A percentile compares a stretch with the other conserved stretches of the same genome.
phyloP scores from a whole-genome alignment of 2,113 vertebrate genomes.

The Carassius carassius region DNA sequence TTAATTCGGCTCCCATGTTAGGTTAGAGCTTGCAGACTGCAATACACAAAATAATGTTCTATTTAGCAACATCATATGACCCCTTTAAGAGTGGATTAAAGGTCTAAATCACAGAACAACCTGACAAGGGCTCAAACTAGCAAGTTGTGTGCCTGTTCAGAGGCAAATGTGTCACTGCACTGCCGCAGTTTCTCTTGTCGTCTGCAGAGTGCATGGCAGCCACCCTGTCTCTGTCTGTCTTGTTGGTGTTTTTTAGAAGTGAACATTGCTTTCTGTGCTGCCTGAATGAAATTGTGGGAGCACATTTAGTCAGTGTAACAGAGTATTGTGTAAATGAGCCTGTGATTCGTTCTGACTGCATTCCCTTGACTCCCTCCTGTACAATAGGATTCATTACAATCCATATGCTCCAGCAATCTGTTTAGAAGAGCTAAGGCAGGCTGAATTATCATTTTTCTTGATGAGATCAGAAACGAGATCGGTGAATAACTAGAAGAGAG shows the following conservation, averaged over 20 bases:
- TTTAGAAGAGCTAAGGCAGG: slow-evolving; percentile 30
- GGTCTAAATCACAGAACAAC: slow-evolving; percentile 56
- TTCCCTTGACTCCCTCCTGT: slow-evolving; percentile 16
- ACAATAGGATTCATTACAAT: slow-evolving; percentile 31
- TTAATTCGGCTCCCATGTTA: too few species aligned
- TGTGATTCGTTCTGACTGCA: slow-evolving; percentile 21
- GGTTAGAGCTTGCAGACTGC: too few species aligned
- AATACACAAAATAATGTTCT: too few species aligned
- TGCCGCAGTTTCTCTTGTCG: slow-evolving; percentile 8
- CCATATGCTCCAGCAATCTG: slow-evolving; percentile 46
- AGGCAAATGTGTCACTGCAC: not conserved
- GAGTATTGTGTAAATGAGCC: slow-evolving; percentile 27
- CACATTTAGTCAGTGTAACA: slow-evolving; percentile 8
- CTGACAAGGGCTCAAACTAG: slow-evolving; percentile 55
- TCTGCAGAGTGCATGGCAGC: not conserved
- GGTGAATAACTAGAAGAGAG: too few species aligned
- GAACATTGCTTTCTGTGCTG: not conserved
- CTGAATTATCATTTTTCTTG: slow-evolving; percentile 39
- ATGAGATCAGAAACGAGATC: not conserved
- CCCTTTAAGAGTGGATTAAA: slow-evolving; percentile 64
- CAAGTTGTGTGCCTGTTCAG: not conserved
- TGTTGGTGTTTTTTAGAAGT: slow-evolving; percentile 7
- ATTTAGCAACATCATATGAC: too few species aligned
- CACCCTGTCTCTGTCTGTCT: not conserved
- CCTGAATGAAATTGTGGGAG: not conserved